A percentile compares a stretch with the other conserved stretches of the same genome.
Evolutionary conservation across 2,113 vertebrate species (phyloP).

Genomic region (Dolichotis patagonum): DNA sequence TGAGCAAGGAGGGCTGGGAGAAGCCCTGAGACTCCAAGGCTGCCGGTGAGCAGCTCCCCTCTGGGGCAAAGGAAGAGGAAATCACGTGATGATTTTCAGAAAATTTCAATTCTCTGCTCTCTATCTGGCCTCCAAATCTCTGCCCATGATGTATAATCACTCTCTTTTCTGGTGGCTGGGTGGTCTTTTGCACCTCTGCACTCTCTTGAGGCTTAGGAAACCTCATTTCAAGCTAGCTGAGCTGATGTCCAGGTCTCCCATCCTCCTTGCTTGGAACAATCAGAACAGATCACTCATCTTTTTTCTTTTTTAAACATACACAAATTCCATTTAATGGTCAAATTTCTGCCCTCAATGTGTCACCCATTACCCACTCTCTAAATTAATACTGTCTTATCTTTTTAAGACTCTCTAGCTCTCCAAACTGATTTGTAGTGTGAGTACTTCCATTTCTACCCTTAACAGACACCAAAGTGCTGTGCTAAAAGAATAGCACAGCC

Average conservation of each 20-base stretch:
- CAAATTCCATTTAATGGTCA: background rate
- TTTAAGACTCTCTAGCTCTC: background rate
- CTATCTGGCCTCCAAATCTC: background rate
- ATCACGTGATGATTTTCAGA: background rate
- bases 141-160: background rate
- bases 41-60: background rate
- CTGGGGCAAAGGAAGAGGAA: accelerated
- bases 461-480: background rate
- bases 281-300: background rate
- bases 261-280: background rate
- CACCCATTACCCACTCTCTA: background rate
- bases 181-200: background rate
- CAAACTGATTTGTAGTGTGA: background rate
- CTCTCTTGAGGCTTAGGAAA: background rate
- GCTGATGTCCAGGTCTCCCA: background rate
- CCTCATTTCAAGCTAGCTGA: background rate
- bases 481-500: background rate
- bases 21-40: background rate
- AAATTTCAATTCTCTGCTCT: background rate
- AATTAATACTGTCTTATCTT: background rate
- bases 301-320: background rate
- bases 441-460: background rate
- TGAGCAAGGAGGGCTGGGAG: background rate
- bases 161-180: background rate
- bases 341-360: background rate